A percentile compares a stretch with the other conserved stretches of the same genome.
Evolutionary conservation across 2,888 invertebrate genomes (phyloP).

Genomic region (Xanthorhoe designata): DNA sequence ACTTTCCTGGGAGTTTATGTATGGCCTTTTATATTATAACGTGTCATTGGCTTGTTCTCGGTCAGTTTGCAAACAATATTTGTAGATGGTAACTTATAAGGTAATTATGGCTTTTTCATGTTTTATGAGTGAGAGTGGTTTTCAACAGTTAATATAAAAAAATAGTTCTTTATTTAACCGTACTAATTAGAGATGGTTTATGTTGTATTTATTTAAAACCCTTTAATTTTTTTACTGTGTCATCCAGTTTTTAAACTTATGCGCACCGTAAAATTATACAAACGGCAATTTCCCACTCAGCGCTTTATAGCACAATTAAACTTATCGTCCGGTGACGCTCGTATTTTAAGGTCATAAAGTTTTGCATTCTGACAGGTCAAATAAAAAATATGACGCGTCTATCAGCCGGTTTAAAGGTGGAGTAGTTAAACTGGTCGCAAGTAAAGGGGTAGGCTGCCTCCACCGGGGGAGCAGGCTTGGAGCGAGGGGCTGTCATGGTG

Average conservation of each 20-base stretch:
- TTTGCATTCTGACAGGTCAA: slow-evolving; percentile 39
- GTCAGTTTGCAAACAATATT: background rate
- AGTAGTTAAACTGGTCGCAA: slow-evolving; percentile 46
- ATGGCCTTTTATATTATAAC: background rate
- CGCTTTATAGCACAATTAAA: slow-evolving; percentile 44
- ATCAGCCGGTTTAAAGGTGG: slow-evolving; percentile 42
- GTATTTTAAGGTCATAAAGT: slow-evolving; percentile 41
- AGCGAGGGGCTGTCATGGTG: background rate
- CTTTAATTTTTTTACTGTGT: background rate
- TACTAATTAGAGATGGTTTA: background rate
- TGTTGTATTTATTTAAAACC: background rate
- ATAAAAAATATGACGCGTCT: slow-evolving; percentile 45
- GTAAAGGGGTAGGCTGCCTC: slow-evolving; percentile 33
- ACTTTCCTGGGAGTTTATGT: slow-evolving; percentile 9
- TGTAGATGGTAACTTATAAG: background rate
- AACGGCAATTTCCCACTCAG: slow-evolving; percentile 37
- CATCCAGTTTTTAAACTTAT: slow-evolving; percentile 4
- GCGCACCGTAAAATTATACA: slow-evolving; percentile 33
- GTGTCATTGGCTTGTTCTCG: background rate
- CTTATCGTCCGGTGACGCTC: slow-evolving; percentile 40
- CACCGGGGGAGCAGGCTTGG: background rate
- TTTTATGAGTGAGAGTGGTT: too few species aligned
- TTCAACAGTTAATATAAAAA: too few species aligned
- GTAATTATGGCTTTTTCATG: background rate
- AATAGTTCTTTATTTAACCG: too few species aligned